phyloP scores from a whole-genome alignment of 92 coral and sea anemone genomes.

The Parazoanthus atlanticus region DNA sequence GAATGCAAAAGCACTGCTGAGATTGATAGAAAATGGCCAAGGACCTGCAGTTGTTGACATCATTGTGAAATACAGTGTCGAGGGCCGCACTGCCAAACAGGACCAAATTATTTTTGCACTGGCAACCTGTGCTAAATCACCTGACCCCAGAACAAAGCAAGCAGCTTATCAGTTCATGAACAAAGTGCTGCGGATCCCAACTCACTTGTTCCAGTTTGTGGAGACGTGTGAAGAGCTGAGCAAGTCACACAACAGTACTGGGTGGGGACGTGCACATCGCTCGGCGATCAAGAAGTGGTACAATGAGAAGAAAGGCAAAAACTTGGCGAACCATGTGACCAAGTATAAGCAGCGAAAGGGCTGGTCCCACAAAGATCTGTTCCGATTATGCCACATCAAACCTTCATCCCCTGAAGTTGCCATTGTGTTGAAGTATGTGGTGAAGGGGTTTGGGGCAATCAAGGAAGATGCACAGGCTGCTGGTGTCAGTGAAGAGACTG shows the following conservation, averaged over 20 bases:
- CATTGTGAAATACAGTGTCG: slow-evolving; percentile 77
- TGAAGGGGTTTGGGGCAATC: slow-evolving; percentile 75
- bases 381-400: slow-evolving; percentile 88
- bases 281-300: slow-evolving; percentile 98
- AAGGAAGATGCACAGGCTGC: slow-evolving; percentile 60
- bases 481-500: slow-evolving; percentile 72
- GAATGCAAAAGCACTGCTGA: slow-evolving; percentile 76
- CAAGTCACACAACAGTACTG: slow-evolving; percentile 62
- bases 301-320: slow-evolving; percentile 67
- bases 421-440: slow-evolving; percentile 75
- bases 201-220: slow-evolving; percentile 85
- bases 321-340: slow-evolving; percentile 78
- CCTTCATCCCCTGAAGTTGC: slow-evolving; percentile 45
- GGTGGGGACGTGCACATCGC: slow-evolving; percentile 98
- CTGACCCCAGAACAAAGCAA: slow-evolving; percentile 70
- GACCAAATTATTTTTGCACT: slow-evolving; percentile 79
- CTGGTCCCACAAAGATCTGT: slow-evolving; percentile 91
- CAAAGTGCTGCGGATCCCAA: slow-evolving; percentile 85
- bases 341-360: slow-evolving; percentile 95
- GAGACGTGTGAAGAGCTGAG: slow-evolving; percentile 77
- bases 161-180: slow-evolving; percentile 77
- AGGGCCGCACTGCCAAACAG: slow-evolving; percentile 90
- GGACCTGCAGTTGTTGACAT: slow-evolving; percentile 80
- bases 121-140: slow-evolving; percentile 86
- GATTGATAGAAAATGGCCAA: slow-evolving; percentile 72